Conservation (phyloP, 2,113 vertebrate species). For the Campylomormyrus numenius region DNA sequence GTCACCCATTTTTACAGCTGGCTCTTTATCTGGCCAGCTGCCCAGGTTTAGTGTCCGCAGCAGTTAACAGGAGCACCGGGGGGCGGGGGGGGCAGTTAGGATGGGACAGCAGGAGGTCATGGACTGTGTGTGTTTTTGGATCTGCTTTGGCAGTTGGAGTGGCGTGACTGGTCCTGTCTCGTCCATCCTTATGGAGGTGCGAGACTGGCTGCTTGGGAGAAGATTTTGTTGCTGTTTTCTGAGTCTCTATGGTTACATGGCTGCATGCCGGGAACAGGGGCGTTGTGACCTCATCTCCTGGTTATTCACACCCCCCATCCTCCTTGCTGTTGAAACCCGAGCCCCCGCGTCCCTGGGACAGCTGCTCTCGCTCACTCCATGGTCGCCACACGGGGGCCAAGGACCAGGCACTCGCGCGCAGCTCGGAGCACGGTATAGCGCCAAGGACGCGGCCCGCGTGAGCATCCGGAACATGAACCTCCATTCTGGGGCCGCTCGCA, state of each 20-base stretch:
- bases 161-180: neutral
- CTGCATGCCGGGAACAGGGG: neutral
- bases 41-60: neutral
- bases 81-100: neutral
- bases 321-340: slow-evolving; percentile 19
- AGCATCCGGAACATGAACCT: neutral
- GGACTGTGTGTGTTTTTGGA: neutral
- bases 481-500: neutral
- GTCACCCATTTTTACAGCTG: neutral
- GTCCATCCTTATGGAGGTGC: neutral
- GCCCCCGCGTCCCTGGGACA: neutral
- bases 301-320: slow-evolving; percentile 19
- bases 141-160: neutral
- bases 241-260: slow-evolving; percentile 17
- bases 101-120: neutral
- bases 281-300: slow-evolving; percentile 23
- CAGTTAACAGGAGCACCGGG: neutral
- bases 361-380: neutral
- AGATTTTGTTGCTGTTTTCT: slow-evolving; percentile 17
- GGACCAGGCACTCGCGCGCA: neutral
- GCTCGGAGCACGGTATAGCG: neutral
- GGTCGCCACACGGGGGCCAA: neutral
- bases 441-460: neutral
- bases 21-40: neutral
- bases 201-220: neutral